These are phyloP conservation scores for Embiotoca jacksoni DNA, from an alignment of 2,113 vertebrate genomes.

Conservation along the genomic window DNA sequence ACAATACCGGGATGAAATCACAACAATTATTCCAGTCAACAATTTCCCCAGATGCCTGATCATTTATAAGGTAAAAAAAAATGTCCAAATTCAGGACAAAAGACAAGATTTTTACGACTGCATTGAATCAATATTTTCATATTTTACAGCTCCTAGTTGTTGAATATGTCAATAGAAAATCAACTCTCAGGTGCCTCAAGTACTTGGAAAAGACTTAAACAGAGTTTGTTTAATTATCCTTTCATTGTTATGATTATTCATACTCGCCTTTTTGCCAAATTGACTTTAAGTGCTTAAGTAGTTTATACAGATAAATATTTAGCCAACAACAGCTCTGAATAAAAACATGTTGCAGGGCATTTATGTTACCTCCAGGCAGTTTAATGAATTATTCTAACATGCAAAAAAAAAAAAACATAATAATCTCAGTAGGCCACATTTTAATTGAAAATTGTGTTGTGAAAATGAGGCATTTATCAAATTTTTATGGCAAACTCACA, in stretches of 20 bases:
- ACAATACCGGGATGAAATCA: background rate
- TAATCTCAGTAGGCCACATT: slow-evolving; percentile 19
- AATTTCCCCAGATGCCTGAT: background rate
- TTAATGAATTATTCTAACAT: slow-evolving; percentile 35
- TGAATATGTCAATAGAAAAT: slow-evolving; percentile 5
- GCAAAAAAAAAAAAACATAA: background rate
- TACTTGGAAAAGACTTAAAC: background rate
- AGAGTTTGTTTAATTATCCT: slow-evolving; percentile 21
- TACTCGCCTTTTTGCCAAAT: slow-evolving; percentile 15
- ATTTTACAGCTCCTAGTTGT: background rate
- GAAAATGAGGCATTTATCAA: slow-evolving; percentile 12
- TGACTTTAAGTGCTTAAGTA: slow-evolving; percentile 21
- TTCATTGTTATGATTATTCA: background rate
- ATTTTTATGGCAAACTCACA: background rate
- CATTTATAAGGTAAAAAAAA: slow-evolving; percentile 14
- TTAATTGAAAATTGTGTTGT: slow-evolving; percentile 23
- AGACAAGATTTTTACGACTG: background rate
- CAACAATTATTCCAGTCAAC: background rate
- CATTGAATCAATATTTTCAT: background rate
- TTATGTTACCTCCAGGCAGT: slow-evolving; percentile 19
- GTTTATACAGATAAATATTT: slow-evolving; percentile 25
- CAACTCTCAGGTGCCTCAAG: slow-evolving; percentile 2
- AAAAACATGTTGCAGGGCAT: background rate
- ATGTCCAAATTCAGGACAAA: background rate
- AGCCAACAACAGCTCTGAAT: background rate